phyloP scores from a whole-genome alignment of 2,113 vertebrate genomes.

The Picathartes gymnocephalus region DNA sequence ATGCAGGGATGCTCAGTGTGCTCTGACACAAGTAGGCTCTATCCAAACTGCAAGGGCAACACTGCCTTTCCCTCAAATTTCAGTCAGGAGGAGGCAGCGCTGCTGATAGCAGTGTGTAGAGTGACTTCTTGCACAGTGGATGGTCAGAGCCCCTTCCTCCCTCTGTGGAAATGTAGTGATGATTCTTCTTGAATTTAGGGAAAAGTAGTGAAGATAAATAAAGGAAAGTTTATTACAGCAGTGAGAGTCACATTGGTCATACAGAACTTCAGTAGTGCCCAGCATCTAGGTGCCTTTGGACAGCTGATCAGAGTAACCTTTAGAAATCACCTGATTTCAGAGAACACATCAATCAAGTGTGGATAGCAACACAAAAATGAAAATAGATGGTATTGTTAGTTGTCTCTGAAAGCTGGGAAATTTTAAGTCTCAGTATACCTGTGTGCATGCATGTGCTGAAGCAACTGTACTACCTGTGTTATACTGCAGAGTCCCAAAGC shows the following conservation, averaged over 20 bases:
- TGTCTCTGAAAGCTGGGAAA: neutral
- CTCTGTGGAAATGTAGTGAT: fast-evolving
- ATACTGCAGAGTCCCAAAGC: neutral
- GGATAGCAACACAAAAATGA: neutral
- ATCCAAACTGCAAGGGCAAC: neutral
- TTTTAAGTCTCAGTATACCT: neutral
- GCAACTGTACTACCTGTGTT: too few relatives aligned
- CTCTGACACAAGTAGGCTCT: neutral
- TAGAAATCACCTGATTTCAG: neutral
- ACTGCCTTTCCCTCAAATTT: neutral
- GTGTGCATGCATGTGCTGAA: neutral
- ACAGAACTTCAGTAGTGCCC: neutral
- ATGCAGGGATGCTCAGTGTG: neutral
- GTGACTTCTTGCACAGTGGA: fast-evolving
- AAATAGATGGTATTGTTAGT: fast-evolving
- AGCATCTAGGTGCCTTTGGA: neutral
- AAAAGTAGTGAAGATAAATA: neutral
- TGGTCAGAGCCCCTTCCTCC: neutral
- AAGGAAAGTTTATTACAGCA: neutral
- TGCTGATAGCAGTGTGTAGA: neutral
- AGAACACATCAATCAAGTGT: neutral
- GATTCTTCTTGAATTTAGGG: neutral
- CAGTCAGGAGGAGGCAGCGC: neutral
- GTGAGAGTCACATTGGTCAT: neutral
- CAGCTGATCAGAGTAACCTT: neutral